Evolutionary conservation across 2,797 vertebrate species (phyloP), one percentile per base, ranked within the genome.

Genomic region (Coccyzus lansbergi): DNA sequence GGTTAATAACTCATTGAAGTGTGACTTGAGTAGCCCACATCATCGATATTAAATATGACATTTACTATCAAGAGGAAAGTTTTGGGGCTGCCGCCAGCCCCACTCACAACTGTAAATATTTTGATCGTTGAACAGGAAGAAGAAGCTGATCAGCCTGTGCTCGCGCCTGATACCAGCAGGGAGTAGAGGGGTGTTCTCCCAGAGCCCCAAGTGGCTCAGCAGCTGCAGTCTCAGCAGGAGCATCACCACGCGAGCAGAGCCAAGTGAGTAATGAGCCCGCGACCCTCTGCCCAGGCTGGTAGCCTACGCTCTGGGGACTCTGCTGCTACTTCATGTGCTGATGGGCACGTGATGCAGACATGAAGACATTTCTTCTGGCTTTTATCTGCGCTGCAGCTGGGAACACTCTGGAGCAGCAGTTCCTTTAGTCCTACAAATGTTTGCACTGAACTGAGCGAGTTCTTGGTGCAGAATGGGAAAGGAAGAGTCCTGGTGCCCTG

Each of bases 11-110:
- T 93, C 87, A 89, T 80, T 46, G 58, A 55, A 77, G 70, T 69
- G 69, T 88, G 96, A 93, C 72, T 82, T 67, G 81, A 86, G 72
- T 86, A 84, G 87, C 90, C 94, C 70, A 93, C 88, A 89, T 83
- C 86, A 95, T 96, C 93, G 96, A 88, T 95, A 96, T 92, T 91
- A 94, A 71, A 96, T 77, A 83, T 92, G 94, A 96, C 96, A 93
- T 95, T 96, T 97, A 95, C 90, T 93, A 95, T 93, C 84, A 93
- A 74, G 91, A 94, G 76, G 82, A 92, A 96, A 94, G 88, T 94
- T 96, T 95, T 86, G 81, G 91, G 92, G 95, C 74, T 92, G 88
- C 79, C 95, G 92, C 95, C 94, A 96, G 94, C 68, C 93, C 70
- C 93, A 56, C 68, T 94, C 67, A 60, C 74, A 91, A 88, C 71